Evolutionary conservation across 2,113 vertebrate genomes (phyloP).

Genomic region (Sterrhoptilus dennistouni): DNA sequence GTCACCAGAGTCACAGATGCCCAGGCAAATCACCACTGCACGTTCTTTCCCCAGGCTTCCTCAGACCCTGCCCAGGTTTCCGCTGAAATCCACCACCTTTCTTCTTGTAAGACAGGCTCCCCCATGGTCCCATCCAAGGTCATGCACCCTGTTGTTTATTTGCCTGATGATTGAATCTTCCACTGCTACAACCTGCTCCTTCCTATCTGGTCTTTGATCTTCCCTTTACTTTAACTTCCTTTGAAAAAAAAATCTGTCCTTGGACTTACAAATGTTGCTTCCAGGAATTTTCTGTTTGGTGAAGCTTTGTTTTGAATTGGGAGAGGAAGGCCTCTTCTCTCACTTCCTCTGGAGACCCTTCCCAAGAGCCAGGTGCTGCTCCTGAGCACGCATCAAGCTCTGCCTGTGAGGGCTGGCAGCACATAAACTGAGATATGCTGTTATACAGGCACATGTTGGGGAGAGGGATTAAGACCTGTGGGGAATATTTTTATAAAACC

Average conservation of each 20-base stretch:
- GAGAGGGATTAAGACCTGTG: neutral
- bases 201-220: conserved; percentile 57
- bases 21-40: neutral
- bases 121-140: neutral
- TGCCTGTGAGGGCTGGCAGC: neutral
- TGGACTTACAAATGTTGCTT: conserved; percentile 19
- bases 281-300: conserved; percentile 54
- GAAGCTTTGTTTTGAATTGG: conserved; percentile 24
- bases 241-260: conserved; percentile 31
- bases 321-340: conserved; percentile 8
- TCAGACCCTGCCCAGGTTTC: conserved; percentile 15
- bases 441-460: neutral
- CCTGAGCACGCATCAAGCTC: neutral
- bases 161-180: conserved; percentile 23
- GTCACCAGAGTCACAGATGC: neutral
- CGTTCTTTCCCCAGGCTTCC: neutral
- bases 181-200: conserved; percentile 37
- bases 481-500: neutral
- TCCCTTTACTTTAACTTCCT: conserved; percentile 17
- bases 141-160: conserved; percentile 18
- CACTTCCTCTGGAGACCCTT: conserved; percentile 20
- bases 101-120: neutral
- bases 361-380: neutral
- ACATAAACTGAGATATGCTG: fast-evolving
- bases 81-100: neutral